A percentile compares a stretch with the other conserved stretches of the same genome.
phyloP scores from a whole-genome alignment of 1,140 invertebrate species.

The Drosophila ironensis region DNA sequence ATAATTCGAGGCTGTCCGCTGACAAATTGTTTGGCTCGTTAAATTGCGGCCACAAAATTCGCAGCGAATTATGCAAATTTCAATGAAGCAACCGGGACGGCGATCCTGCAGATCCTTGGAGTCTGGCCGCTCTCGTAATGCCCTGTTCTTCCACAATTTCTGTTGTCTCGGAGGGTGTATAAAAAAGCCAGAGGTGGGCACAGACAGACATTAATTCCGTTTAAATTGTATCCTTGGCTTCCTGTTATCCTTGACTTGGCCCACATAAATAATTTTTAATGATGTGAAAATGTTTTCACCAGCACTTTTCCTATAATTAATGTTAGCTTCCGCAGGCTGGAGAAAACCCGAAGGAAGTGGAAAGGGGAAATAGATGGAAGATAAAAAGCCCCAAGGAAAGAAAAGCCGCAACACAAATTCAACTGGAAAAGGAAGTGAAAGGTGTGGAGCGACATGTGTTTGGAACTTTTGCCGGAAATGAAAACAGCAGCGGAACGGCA shows the following conservation, averaged over 20 bases:
- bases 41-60: slow-evolving; percentile 43
- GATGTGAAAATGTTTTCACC: slow-evolving; percentile 51
- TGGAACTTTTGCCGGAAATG: slow-evolving; percentile 23
- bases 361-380: neutral
- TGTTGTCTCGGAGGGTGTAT: neutral
- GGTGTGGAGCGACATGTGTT: slow-evolving; percentile 23
- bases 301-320: slow-evolving; percentile 47
- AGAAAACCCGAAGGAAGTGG: neutral
- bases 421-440: slow-evolving; percentile 17
- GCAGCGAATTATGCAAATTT: slow-evolving; percentile 47
- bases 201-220: slow-evolving; percentile 37
- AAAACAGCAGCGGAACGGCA: neutral
- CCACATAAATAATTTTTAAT: slow-evolving; percentile 64
- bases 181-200: neutral
- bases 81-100: neutral
- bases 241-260: slow-evolving; percentile 32
- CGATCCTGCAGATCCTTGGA: slow-evolving; percentile 6
- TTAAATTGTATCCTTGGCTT: slow-evolving; percentile 42
- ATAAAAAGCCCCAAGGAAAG: slow-evolving; percentile 11
- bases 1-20: slow-evolving; percentile 39
- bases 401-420: slow-evolving; percentile 27
- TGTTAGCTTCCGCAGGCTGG: slow-evolving; percentile 15
- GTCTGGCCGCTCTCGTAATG: slow-evolving; percentile 4
- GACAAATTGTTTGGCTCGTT: slow-evolving; percentile 56
- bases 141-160: neutral